phyloP scores from a whole-genome alignment of 2,797 vertebrate species.

The Cetoscarus ocellatus region DNA sequence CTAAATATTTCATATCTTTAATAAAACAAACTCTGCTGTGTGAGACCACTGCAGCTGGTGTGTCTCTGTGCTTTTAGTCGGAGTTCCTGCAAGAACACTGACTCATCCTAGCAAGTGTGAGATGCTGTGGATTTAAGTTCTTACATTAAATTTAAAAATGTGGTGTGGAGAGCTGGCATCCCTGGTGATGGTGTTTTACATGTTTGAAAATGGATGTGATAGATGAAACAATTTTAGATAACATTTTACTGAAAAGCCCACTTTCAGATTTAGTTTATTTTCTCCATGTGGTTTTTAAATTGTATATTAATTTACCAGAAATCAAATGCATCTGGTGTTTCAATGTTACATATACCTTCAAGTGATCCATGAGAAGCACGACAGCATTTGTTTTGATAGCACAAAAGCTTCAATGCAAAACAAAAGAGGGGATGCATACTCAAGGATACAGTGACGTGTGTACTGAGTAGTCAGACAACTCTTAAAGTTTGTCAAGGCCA shows the following conservation, averaged over 20 bases:
- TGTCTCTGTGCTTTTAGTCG: conserved; percentile 38
- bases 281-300: neutral
- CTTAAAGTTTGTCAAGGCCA: too few relatives aligned
- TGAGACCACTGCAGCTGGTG: conserved; percentile 20
- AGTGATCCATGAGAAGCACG: too few relatives aligned
- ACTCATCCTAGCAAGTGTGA: conserved; percentile 46
- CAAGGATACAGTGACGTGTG: too few relatives aligned
- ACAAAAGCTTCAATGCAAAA: too few relatives aligned
- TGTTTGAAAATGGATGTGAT: conserved; percentile 27
- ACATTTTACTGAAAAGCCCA: conserved; percentile 5
- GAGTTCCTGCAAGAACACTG: conserved; percentile 39
- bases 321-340: too few relatives aligned
- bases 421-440: too few relatives aligned
- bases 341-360: too few relatives aligned
- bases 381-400: too few relatives aligned
- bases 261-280: conserved; percentile 5
- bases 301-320: neutral
- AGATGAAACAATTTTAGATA: neutral
- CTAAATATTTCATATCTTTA: conserved; percentile 58
- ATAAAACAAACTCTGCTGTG: conserved; percentile 42
- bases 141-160: conserved; percentile 34
- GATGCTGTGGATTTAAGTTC: conserved; percentile 21
- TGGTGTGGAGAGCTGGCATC: conserved; percentile 11
- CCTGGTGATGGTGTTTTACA: conserved; percentile 20
- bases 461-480: too few relatives aligned